phyloP scores from a whole-genome alignment of 2,797 vertebrate genomes.

The Simalia tracyae region DNA sequence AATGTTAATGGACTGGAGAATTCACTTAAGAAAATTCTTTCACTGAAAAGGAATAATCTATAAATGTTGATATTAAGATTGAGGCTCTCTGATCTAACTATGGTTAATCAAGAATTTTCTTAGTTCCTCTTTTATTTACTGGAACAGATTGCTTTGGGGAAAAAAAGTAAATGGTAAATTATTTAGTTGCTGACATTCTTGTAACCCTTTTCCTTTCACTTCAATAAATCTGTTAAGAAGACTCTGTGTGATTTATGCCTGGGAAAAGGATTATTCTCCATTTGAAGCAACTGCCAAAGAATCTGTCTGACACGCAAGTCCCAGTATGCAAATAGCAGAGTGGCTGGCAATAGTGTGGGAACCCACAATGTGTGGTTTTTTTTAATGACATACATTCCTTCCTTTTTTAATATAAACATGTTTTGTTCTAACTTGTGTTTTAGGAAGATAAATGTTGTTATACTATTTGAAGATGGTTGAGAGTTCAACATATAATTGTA shows the following conservation, averaged over 20 bases:
- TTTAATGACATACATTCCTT: background rate
- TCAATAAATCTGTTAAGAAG: background rate
- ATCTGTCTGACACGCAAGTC: background rate
- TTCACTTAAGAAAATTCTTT: background rate
- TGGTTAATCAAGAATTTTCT: background rate
- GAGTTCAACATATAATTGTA: background rate
- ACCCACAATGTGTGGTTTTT: background rate
- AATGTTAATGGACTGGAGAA: background rate
- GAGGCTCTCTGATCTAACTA: background rate
- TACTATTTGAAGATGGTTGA: background rate
- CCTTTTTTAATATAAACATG: background rate
- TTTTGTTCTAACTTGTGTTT: background rate
- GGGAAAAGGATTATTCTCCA: background rate
- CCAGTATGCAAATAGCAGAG: background rate
- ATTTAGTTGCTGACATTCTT: background rate
- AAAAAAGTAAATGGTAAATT: background rate
- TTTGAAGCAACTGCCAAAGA: background rate
- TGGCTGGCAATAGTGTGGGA: background rate
- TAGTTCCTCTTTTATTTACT: background rate
- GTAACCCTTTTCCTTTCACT: background rate
- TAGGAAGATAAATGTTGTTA: background rate
- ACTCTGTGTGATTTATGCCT: background rate
- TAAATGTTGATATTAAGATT: background rate
- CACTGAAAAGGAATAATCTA: background rate
- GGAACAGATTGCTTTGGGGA: background rate